Conservation (phyloP, 2,113 vertebrate species). For the human (Homo sapiens) region GRCh38 chr4:21701001-21701500, state of each 20-base stretch:
- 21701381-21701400: not conserved
- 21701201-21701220: not conserved
- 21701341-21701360: not conserved
- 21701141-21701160: not conserved
- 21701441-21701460: not conserved
- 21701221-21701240: not conserved
- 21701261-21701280: fast-evolving
- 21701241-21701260: not conserved
- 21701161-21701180: too few species aligned
- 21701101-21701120: not conserved
- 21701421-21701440: not conserved
- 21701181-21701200: not conserved
- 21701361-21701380: not conserved
- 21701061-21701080: not conserved
- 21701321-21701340: not conserved
- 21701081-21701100: not conserved
- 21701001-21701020: not conserved
- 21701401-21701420: not conserved
- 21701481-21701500: not conserved
- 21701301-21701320: not conserved
- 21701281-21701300: not conserved
- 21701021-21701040: not conserved
- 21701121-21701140: not conserved
- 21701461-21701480: not conserved
- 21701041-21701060: not conserved